Conservation (phyloP, 2,888 invertebrate genomes). For the Sisyra nigra region DNA sequence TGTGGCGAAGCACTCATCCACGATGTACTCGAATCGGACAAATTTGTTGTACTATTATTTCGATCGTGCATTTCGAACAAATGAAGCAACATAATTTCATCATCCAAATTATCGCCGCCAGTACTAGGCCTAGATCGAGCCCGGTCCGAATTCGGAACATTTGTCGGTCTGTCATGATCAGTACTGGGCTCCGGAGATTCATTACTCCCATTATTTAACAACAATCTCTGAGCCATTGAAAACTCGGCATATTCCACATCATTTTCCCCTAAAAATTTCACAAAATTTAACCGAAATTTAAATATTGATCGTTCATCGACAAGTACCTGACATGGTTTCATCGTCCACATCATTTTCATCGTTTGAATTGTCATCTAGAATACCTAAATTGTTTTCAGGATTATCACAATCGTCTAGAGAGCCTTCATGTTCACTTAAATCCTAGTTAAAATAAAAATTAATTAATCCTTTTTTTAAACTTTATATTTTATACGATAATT, state of each 20-base stretch:
- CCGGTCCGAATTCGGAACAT: neutral
- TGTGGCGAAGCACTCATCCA: conserved; percentile 3
- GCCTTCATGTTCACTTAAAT: conserved; percentile 45
- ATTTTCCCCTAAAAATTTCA: conserved; percentile 35
- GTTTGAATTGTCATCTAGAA: conserved; percentile 49
- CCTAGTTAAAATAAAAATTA: conserved; percentile 32
- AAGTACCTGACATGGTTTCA: conserved; percentile 65
- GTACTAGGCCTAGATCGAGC: neutral
- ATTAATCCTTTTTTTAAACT: neutral
- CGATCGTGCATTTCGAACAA: conserved; percentile 33
- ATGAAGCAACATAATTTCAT: conserved; percentile 41
- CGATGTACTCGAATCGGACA: conserved; percentile 5
- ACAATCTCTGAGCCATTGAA: conserved; percentile 30
- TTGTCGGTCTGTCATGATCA: neutral
- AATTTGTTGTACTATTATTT: conserved; percentile 15
- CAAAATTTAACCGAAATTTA: no score
- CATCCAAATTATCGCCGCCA: conserved; percentile 22
- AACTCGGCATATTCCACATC: conserved; percentile 49
- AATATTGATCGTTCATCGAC: no score
- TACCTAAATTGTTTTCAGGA: conserved; percentile 29
- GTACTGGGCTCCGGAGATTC: conserved; percentile 11
- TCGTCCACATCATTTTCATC: conserved; percentile 81
- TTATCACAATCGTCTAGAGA: conserved; percentile 39
- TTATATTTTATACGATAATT: conserved; percentile 4
- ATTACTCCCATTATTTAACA: conserved; percentile 17